phyloP scores from a whole-genome alignment of 2,888 invertebrate genomes.

The Noctua janthina region DNA sequence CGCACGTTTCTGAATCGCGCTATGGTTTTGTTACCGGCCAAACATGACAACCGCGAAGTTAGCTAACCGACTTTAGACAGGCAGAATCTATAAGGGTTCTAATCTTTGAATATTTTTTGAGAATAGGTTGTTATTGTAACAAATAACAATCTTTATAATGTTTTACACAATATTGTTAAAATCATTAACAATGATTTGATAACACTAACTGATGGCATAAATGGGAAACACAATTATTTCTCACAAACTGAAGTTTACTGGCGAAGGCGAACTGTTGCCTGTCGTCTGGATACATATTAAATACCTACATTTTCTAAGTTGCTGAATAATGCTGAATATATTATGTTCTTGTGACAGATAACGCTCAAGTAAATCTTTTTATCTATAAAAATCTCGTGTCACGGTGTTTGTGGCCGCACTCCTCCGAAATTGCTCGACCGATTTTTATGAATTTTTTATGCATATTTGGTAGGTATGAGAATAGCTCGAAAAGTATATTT shows the following conservation, averaged over 20 bases:
- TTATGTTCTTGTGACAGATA: background rate
- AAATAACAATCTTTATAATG: background rate
- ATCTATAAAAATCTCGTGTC: too few relatives aligned
- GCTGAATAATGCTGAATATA: background rate
- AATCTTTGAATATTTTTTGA: background rate
- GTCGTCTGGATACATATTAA: background rate
- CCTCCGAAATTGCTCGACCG: too few relatives aligned
- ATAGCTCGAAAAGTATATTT: too few relatives aligned
- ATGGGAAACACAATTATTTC: background rate
- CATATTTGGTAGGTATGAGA: too few relatives aligned
- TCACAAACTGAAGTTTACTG: background rate
- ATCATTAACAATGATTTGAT: background rate
- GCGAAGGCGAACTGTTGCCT: background rate
- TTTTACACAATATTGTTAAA: background rate
- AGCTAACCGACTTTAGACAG: background rate
- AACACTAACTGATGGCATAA: background rate
- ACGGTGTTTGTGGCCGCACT: too few relatives aligned
- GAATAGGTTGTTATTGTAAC: background rate
- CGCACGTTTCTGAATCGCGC: slow-evolving; percentile 42
- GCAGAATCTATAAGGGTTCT: background rate
- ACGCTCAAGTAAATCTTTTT: background rate
- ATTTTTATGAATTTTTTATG: too few relatives aligned
- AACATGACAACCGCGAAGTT: slow-evolving; percentile 14
- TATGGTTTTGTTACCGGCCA: slow-evolving; percentile 43
- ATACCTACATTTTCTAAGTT: background rate